Evolutionary conservation across 2,113 vertebrate species (phyloP).

Genomic region (Hypanus sabinus): DNA sequence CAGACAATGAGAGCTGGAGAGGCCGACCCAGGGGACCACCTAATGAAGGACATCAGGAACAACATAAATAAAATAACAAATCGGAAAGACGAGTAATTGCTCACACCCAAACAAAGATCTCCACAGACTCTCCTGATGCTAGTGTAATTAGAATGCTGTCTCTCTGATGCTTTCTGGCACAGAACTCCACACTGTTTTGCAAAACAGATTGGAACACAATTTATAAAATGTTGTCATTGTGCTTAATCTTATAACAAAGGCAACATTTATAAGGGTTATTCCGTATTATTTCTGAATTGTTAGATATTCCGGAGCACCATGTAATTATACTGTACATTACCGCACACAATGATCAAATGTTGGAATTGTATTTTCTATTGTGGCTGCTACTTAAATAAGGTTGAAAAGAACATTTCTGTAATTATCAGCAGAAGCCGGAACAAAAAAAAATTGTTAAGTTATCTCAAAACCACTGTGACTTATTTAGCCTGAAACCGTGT

Average conservation of each 20-base stretch:
- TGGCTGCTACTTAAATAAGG: background rate
- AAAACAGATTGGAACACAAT: background rate
- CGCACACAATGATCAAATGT: background rate
- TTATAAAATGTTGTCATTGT: constrained; percentile 11
- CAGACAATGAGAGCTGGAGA: constrained; percentile 41
- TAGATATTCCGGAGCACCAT: background rate
- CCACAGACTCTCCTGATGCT: constrained; percentile 13
- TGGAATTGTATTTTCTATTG: background rate
- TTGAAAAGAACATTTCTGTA: background rate
- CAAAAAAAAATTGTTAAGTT: background rate
- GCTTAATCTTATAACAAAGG: background rate
- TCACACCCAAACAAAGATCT: constrained; percentile 31
- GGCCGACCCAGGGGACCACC: constrained; percentile 40
- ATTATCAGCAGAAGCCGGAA: background rate
- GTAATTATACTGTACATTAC: background rate
- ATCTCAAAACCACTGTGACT: background rate
- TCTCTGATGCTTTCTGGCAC: background rate
- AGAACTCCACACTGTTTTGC: constrained; percentile 7
- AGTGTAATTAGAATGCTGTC: constrained; percentile 20
- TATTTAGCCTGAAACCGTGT: background rate
- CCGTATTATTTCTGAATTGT: background rate
- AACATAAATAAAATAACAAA: constrained; percentile 38
- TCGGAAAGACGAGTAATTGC: constrained; percentile 35
- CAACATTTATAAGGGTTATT: background rate
- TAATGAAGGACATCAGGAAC: constrained; percentile 38